phyloP scores from a whole-genome alignment of 1,140 invertebrate genomes.

The Diachasmimorpha longicaudata region DNA sequence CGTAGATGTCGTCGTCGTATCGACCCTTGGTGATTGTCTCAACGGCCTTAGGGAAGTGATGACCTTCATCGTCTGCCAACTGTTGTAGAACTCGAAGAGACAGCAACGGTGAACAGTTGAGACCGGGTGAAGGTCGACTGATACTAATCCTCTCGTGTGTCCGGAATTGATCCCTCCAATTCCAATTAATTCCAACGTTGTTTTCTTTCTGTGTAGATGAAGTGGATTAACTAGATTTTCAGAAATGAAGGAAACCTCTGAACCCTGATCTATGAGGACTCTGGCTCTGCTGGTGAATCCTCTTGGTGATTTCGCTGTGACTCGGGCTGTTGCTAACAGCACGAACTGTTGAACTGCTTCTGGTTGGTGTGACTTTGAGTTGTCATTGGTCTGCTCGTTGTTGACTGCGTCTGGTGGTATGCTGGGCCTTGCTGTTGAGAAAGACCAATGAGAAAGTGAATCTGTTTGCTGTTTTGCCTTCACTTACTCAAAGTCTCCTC shows the following conservation, averaged over 20 bases:
- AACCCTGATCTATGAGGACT: not conserved
- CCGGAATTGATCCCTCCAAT: not conserved
- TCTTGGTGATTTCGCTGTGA: not conserved
- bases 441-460: too few species aligned
- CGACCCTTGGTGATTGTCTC: not conserved
- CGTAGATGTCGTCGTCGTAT: not conserved
- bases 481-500: too few species aligned
- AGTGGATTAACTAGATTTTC: not conserved
- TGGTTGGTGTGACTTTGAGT: not conserved
- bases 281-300: not conserved
- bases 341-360: not conserved
- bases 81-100: conserved; percentile 42
- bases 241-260: not conserved
- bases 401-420: not conserved
- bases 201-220: not conserved
- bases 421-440: too few species aligned
- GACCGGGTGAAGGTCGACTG: conserved; percentile 35
- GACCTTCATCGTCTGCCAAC: conserved; percentile 36
- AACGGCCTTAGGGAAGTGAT: conserved; percentile 30
- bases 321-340: not conserved
- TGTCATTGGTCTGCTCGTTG: not conserved
- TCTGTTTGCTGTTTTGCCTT: too few species aligned
- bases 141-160: not conserved
- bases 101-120: conserved; percentile 47
- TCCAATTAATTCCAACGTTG: not conserved